Evolutionary conservation across 2,797 vertebrate species (phyloP).

Genomic region (Aldrovandia affinis): DNA sequence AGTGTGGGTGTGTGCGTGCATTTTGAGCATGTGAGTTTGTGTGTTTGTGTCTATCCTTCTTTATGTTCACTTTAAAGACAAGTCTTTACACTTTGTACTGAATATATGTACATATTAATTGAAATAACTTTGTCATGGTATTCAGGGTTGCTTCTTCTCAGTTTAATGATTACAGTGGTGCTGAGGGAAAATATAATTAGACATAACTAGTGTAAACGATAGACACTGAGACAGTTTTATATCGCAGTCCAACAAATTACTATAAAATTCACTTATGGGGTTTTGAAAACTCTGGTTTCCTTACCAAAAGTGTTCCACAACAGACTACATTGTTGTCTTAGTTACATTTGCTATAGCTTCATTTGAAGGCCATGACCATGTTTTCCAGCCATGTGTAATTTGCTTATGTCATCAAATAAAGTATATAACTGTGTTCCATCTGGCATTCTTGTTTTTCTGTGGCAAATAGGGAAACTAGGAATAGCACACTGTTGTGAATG

Average conservation of each 20-base stretch:
- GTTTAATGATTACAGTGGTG: background rate
- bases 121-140: background rate
- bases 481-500: background rate
- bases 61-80: background rate
- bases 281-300: conserved; percentile 7
- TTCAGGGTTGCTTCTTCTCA: background rate
- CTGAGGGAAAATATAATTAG: background rate
- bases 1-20: background rate
- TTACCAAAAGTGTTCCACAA: background rate
- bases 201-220: no score
- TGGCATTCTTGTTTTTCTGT: background rate
- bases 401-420: background rate
- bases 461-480: background rate
- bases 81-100: background rate
- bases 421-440: conserved; percentile 4
- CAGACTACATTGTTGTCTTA: background rate
- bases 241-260: background rate
- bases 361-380: background rate
- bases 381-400: background rate
- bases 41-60: background rate
- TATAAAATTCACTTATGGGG: background rate
- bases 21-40: background rate
- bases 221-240: background rate
- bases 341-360: background rate
- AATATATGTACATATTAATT: background rate